Base-by-base conservation (phyloP, 2,797 vertebrate genomes). In the Lemur catta region DNA sequence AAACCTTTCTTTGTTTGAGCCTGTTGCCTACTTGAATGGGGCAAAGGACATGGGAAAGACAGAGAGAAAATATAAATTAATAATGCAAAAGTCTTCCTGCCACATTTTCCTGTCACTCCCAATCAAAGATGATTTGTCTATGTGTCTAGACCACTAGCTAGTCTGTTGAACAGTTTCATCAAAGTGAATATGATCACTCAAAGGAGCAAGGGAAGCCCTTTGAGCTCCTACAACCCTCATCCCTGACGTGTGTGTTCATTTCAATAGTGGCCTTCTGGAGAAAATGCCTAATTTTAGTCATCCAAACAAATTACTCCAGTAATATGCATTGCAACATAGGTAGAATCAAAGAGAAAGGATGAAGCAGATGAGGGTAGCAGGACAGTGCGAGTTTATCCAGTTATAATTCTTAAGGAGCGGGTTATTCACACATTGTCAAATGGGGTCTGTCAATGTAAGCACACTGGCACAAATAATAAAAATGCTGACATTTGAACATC, bases 81-180 rank as follows among this genome's bases (percentile, higher is more conserved):
- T 92, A 80, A 93, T 76, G 33, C 22, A 95, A 52, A 84, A 92
- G 41, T 55, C 61, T 94, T 87, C 24, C 48, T 85, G 84, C 43
- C 84, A 92, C 65, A 88, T 61, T 96, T 91, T 52, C 15, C 17
- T 7, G 41, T 88, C 76, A 69, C 43, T 93, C 28, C 46, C 75
- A 94, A 72, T 97, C 85, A 91, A 81, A 90, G 67, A 90, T 90
- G 82, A 88, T 94, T 78, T 96, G n/a, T 91, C 52, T 26, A 20
- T 50, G 43, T 78, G 75, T 80, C 65, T 59, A 11, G 84, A 61
- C n/a, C 20, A 12, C 33, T 18, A 52, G 3, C 63, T 96, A n/a
- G 15, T 79, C 26, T 12, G 28, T 50, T 90, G 81, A 88, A 38
- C 46, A 85, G 15, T 81, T n/a, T 12, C 13, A 43, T 84, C 46